Evolutionary conservation across 2,888 invertebrate genomes (phyloP).

Genomic region (Tetheella fluctuosa): DNA sequence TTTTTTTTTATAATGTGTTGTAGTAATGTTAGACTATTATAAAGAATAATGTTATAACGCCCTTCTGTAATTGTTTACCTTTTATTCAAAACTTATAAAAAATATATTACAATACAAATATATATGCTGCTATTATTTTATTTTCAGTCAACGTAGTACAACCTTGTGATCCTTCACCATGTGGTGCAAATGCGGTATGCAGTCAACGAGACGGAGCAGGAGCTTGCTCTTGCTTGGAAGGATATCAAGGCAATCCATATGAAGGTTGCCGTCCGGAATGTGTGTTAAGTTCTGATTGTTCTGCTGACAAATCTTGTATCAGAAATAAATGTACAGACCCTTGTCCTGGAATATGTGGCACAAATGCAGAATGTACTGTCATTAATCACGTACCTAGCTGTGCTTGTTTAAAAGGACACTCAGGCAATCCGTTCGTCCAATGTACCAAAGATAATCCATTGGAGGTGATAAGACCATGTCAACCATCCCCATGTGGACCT

Average conservation of each 20-base stretch:
- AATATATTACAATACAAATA: too few relatives aligned
- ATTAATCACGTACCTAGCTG: slow-evolving; percentile 95
- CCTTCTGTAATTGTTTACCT: too few relatives aligned
- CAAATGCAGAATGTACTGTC: slow-evolving; percentile 92
- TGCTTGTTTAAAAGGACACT: slow-evolving; percentile 88
- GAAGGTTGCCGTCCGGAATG: slow-evolving; percentile 95
- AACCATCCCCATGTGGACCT: slow-evolving; percentile 90
- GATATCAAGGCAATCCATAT: slow-evolving; percentile 93
- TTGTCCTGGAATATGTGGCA: slow-evolving; percentile 93
- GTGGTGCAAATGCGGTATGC: slow-evolving; percentile 93
- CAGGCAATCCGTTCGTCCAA: slow-evolving; percentile 88
- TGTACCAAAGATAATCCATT: slow-evolving; percentile 60
- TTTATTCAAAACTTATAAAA: too few relatives aligned
- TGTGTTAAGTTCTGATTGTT: slow-evolving; percentile 93
- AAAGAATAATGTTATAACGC: too few relatives aligned
- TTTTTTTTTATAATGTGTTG: too few relatives aligned
- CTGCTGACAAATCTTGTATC: slow-evolving; percentile 91
- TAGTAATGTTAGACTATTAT: too few relatives aligned
- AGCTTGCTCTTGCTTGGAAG: slow-evolving; percentile 91
- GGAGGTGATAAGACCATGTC: slow-evolving; percentile 85
- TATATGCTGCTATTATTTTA: slow-evolving; percentile 21
- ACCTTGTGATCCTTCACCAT: slow-evolving; percentile 94
- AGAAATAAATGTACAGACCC: slow-evolving; percentile 94
- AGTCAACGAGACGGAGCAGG: slow-evolving; percentile 90
- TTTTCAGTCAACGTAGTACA: slow-evolving; percentile 84